Evolutionary conservation across 2,888 invertebrate species (phyloP).

Genomic region (Rhingia rostrata): DNA sequence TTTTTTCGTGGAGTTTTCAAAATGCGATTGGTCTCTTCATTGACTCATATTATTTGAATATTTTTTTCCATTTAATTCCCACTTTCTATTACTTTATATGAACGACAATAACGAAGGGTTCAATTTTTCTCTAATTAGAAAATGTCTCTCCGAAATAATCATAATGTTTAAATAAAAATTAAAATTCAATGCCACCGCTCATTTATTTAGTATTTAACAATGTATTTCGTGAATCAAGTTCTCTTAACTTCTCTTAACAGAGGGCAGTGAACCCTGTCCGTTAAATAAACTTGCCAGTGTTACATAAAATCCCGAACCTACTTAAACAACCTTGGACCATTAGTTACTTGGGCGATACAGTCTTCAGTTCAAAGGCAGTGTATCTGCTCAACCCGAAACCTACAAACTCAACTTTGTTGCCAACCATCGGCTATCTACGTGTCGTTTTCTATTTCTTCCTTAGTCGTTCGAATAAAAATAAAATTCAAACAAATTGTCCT

Average conservation of each 20-base stretch:
- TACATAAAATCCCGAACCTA: not conserved
- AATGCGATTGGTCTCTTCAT: too few species aligned
- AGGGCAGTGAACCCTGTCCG: not conserved
- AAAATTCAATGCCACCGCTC: conserved; percentile 2
- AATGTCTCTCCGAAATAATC: not conserved
- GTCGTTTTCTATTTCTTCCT: conserved; percentile 50
- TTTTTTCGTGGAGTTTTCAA: too few species aligned
- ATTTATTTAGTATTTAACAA: conserved; percentile 4
- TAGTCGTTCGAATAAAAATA: conserved; percentile 65
- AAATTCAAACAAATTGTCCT: conserved; percentile 70
- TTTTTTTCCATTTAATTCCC: too few species aligned
- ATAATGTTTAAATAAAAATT: conserved; percentile 28
- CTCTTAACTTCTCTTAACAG: conserved; percentile 13
- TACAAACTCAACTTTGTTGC: conserved; percentile 2
- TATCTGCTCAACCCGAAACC: conserved; percentile 15
- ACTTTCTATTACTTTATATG: too few species aligned
- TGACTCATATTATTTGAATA: too few species aligned
- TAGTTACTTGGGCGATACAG: conserved; percentile 25
- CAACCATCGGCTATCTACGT: conserved; percentile 39
- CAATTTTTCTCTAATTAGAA: not conserved
- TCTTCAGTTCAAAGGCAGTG: conserved; percentile 16
- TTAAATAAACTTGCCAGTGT: conserved; percentile 5
- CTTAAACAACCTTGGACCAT: conserved; percentile 19
- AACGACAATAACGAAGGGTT: not conserved
- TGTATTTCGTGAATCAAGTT: conserved; percentile 10